Evolutionary conservation across 1,140 invertebrate species (phyloP), one percentile per base, ranked within the genome.

Genomic region (Caenorhabditis brenneri): DNA sequence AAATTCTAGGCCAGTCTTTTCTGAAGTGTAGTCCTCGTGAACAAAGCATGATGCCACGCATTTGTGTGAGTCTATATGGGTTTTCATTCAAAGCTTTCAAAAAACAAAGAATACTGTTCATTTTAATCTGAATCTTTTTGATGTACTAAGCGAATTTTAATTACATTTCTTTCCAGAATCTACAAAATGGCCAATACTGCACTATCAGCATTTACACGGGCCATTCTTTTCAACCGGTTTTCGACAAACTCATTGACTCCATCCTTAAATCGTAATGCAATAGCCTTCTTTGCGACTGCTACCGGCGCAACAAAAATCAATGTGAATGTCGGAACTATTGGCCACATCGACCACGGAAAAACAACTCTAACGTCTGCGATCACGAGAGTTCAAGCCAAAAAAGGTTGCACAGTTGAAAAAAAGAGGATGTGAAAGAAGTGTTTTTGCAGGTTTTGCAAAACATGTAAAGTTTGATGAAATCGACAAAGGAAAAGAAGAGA

Each of bases 311-410:
- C 58, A 27, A 97, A 97, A 91, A 96, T 96, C 19, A 96, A 98
- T 92, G 95, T 96, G 88, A 98, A 97, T 93, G 93, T 98, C 51
- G 96, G 97, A 22, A 99, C 97, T 5, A 98, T 99, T 89, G 97
- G 97, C 0, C 97, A 99, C 92, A 96, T 99, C 27, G 97, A 99
- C 93, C 97, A 99, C 92, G 96, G 97, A 0, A 99, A 99, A 93
- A 97, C 97, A 5, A 98, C 96, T 0, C 91, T 99, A 12, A 98
- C 96, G 39, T 95, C 97, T 24, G 97, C 97, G 6, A 97, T 99
- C 82, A 99, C 97, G 0, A 96, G 95, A 93, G 93, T 88, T 80
- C 82, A 91, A 29, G 53, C 90, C 10, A 87, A 91, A 87, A 93
- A 94, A 90, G 88, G 87, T 42, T 69, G n/a, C n/a, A n/a, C n/a